Base-by-base conservation (phyloP, 2,113 vertebrate species). In the Suricata suricatta region DNA sequence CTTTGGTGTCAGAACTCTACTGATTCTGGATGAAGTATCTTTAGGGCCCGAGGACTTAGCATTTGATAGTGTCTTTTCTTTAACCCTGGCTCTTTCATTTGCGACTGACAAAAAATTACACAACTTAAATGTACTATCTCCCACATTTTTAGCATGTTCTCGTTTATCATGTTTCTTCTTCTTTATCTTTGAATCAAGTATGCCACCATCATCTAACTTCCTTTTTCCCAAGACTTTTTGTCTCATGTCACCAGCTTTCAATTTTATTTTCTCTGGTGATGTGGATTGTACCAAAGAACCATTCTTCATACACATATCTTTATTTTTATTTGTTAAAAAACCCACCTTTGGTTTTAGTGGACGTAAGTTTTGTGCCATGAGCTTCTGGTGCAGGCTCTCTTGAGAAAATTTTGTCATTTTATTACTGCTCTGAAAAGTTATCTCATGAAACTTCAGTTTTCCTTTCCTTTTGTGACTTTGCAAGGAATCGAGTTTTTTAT, bases 1-100 rank as follows among this genome's bases (percentile, higher is more conserved):
- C 72, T 98, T 97, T 1, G 96, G 47, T 16, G 96, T 57, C 29
- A 98, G 60, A 54, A 86, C 71, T 98, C 97, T 97, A 10, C 44
- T 0, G 83, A 92, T 68, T 72, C 96, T 98, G 90, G 95, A 92
- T 0, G 71, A 95, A 44, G 54, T 83, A 7, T 54, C 90, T 66
- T 97, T 97, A 4, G 7, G 3, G 14, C 66, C 96, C 68, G 10
- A 95, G 38, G 96, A 86, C 54, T 96, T 98, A 5, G 93, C 83
- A 44, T 94, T 80, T 66, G 97, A 83, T 6, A 88, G 63, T 2
- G 0, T 13, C 93, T 88, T 97, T 44, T 93, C 98, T 94, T 98
- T 96, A 29, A 85, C 35, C 44, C 29, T 38, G 64, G 19, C 31
- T 95, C 7, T 96, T 66, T 83, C 47, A 0, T 82, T 92, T 41